A percentile compares a stretch with the other conserved stretches of the same genome.
These are phyloP conservation scores for Clamator glandarius DNA, from an alignment of 2,797 vertebrate genomes.

Conservation along the genomic window DNA sequence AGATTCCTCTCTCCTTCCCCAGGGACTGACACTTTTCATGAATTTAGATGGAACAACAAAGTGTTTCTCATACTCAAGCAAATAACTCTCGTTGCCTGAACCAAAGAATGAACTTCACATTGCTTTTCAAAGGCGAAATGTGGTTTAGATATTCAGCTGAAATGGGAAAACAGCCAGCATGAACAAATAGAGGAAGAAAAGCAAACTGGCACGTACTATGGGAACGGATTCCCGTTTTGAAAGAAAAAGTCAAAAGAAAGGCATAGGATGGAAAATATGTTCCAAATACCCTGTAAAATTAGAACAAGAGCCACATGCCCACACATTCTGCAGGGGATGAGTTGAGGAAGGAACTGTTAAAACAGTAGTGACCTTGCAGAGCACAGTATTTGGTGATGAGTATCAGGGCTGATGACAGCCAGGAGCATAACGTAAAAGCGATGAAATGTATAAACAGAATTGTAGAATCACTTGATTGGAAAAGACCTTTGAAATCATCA, in stretches of 20 bases:
- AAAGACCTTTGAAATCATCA: no score
- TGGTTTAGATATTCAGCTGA: conserved; percentile 33
- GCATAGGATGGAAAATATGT: not conserved
- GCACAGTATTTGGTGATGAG: not conserved
- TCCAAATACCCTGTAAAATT: not conserved
- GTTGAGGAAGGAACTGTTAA: not conserved
- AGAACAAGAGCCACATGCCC: not conserved
- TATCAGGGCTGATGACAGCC: not conserved
- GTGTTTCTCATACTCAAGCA: not conserved
- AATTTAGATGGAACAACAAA: conserved; percentile 6
- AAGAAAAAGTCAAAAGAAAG: not conserved
- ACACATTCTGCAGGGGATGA: not conserved
- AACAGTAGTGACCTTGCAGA: not conserved
- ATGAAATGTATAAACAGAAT: not conserved
- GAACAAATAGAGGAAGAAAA: conserved; percentile 35
- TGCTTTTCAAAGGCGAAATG: conserved; percentile 9
- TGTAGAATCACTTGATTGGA: no score
- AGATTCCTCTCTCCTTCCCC: not conserved
- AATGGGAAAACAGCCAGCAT: not conserved
- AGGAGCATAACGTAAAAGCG: not conserved
- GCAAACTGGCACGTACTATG: not conserved
- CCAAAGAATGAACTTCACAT: not conserved
- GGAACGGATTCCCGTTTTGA: not conserved
- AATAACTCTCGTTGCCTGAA: not conserved
- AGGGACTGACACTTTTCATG: not conserved